phyloP scores from a whole-genome alignment of 2,113 vertebrate species.

The Meleagris gallopavo region DNA sequence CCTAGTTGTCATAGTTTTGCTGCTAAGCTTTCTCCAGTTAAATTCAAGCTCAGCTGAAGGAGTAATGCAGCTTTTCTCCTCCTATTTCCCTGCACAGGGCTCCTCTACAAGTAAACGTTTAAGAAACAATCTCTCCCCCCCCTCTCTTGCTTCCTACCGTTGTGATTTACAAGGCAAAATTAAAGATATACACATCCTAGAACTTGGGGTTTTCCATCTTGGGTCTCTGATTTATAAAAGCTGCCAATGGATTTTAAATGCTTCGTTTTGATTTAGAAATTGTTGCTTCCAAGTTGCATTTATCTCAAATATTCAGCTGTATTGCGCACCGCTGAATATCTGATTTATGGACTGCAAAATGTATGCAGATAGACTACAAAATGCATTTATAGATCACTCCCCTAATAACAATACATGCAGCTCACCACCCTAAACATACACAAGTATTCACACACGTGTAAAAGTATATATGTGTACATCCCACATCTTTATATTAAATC shows the following conservation, averaged over 20 bases:
- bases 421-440: not conserved
- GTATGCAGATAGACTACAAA: not conserved
- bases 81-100: not conserved
- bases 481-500: not conserved
- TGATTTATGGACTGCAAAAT: constrained; percentile 52
- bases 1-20: not conserved
- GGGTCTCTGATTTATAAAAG: constrained; percentile 23
- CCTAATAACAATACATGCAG: not conserved
- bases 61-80: not conserved
- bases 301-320: not conserved
- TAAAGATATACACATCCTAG: not conserved
- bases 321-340: not conserved
- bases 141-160: not conserved
- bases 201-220: not conserved
- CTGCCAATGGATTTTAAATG: not conserved
- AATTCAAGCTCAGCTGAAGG: not conserved
- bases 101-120: not conserved
- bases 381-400: not conserved
- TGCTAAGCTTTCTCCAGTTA: not conserved
- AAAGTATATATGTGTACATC: rapidly evolving
- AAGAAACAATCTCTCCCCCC: not conserved
- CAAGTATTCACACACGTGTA: not conserved
- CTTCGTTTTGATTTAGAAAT: constrained; percentile 27
- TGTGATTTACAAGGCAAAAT: constrained; percentile 36
- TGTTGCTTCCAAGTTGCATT: not conserved